Evolutionary conservation across 2,888 invertebrate species (phyloP).

Genomic region (Polietes domitor): DNA sequence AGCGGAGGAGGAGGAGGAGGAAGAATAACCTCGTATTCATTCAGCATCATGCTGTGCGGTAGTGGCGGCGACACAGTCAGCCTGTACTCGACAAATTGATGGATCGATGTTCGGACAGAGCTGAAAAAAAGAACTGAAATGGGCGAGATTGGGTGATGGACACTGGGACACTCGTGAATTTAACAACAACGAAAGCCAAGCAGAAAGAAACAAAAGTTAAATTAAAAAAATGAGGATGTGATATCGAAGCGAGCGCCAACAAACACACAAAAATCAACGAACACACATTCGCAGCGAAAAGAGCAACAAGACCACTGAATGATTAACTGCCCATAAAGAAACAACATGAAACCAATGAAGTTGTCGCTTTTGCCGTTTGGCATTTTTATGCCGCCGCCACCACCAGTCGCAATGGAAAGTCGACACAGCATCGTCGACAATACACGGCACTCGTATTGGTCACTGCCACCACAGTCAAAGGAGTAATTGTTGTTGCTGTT

Average conservation of each 20-base stretch:
- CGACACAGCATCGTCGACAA: background rate
- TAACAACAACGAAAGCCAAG: background rate
- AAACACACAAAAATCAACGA: background rate
- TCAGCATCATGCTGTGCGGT: background rate
- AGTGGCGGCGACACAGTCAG: conserved; percentile 21
- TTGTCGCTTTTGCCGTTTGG: background rate
- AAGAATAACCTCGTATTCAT: background rate
- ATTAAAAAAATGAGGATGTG: background rate
- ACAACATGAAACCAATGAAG: conserved; percentile 22
- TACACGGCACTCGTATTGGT: background rate
- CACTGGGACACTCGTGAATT: background rate
- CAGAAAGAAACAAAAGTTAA: background rate
- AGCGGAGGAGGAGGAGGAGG: background rate
- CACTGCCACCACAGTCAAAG: background rate
- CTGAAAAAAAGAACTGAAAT: background rate
- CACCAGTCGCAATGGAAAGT: background rate
- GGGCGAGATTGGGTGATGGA: background rate
- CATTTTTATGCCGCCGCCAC: background rate
- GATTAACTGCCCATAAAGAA: conserved; percentile 52
- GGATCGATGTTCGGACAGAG: conserved; percentile 40
- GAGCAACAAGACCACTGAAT: conserved; percentile 35
- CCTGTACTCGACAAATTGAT: conserved; percentile 59
- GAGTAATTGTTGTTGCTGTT: conserved; percentile 30
- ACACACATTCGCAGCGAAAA: background rate
- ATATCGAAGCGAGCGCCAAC: background rate